Evolutionary conservation across 2,113 vertebrate genomes (phyloP), one percentile per base, ranked within the genome.

Genomic region (Phalacrocorax brasilianus): DNA sequence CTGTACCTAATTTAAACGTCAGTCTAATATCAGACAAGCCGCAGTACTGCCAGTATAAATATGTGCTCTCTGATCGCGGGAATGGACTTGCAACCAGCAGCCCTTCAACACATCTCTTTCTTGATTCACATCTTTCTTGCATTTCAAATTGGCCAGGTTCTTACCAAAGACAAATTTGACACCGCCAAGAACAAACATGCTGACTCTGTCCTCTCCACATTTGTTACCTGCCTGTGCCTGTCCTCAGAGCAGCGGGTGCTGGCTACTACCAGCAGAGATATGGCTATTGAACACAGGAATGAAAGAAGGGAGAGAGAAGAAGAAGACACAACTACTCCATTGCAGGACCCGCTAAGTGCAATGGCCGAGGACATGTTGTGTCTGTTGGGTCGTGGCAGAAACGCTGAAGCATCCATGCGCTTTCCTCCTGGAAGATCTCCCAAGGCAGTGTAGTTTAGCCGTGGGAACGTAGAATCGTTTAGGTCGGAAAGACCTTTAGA

Each of bases 1-100:
- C 89, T 76, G 91, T 42, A 66, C 81, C 81, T 93, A 89, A 93
- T 95, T 94, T 94, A 96, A 96, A 96, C 28, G 1, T 85, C 91
- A 94, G 74, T 62, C 74, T 70, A 32, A 66, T 66, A 49, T 66
- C 91, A 94, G 87, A 76, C 84, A 92, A 53, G 56, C 44, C 73
- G 52, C 71, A 35, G 62, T 32, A 40, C 62, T 85, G 58, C 70
- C 73, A 42, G 12, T 68, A 9, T 22, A 87, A 96, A 93, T 8
- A 19, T 58, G 77, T 86, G 71, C 62, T 91, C 49, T 96, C 84
- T 93, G 62, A 85, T 95, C 87, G n/a, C 4, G n/a, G 70, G 52
- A 78, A 42, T 45, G 73, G 77, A 28, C 89, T 85, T 5, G 42
- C 70, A 89, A 40, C 84, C 56, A 82, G 87, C 86, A 91, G n/a